A percentile compares a stretch with the other conserved stretches of the same genome.
phyloP scores from a whole-genome alignment of 2,888 invertebrate genomes.

The Calameuta filiformis region DNA sequence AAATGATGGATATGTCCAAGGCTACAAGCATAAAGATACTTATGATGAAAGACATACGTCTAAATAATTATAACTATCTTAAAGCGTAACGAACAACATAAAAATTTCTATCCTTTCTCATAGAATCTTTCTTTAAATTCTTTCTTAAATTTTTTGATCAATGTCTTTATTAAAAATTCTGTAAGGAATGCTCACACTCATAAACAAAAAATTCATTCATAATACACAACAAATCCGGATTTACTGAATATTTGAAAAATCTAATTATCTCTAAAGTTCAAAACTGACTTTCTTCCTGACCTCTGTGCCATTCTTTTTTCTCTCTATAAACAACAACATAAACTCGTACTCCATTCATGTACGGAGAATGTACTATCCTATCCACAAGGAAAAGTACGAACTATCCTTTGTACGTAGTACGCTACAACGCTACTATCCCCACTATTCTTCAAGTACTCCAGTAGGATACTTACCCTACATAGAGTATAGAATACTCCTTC shows the following conservation, averaged over 20 bases:
- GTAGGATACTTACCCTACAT: not conserved
- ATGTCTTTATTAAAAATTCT: not conserved
- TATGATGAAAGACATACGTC: constrained; percentile 36
- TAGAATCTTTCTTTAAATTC: not conserved
- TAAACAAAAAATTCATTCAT: not conserved
- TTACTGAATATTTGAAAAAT: not conserved
- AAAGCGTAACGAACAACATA: constrained; percentile 7
- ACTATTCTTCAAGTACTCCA: constrained; percentile 5
- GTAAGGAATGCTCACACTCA: not conserved
- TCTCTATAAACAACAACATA: not conserved
- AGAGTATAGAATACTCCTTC: constrained; percentile 5
- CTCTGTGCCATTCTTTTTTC: not conserved
- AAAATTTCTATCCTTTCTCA: not conserved
- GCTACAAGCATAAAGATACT: constrained; percentile 38
- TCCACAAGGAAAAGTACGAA: constrained; percentile 12
- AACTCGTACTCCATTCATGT: constrained; percentile 30
- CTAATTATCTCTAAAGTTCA: not conserved
- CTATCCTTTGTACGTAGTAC: constrained; percentile 22
- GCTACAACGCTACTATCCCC: constrained; percentile 1
- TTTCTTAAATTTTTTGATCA: not conserved
- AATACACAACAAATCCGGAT: not conserved
- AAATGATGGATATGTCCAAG: constrained; percentile 60
- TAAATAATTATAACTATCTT: not conserved
- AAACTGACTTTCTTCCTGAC: not conserved
- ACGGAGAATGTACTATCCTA: constrained; percentile 21